Base-by-base conservation (phyloP, 2,797 vertebrate species). In the Zenarchopterus dispar region DNA sequence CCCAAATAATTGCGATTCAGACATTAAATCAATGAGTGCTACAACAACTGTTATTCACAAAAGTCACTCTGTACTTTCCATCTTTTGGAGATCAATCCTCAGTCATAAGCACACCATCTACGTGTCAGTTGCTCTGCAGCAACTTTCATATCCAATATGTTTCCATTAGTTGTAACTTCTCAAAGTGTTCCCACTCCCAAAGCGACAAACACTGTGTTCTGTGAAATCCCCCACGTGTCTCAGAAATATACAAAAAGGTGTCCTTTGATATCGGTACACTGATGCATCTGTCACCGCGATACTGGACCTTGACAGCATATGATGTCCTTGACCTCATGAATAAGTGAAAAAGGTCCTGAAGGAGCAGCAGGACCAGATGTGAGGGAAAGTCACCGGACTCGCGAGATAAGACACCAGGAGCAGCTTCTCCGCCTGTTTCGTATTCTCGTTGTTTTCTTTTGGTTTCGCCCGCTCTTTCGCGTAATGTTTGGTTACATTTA, bases 71-170 rank as follows among this genome's bases (percentile, higher is more conserved):
- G 18, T 51, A 36, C 21, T 33, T 15, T n/a, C 33, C 62, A 52
- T 67, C 33, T 61, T 81, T 78, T 80, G 48, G 51, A 81, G 62
- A 61, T 62, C 16, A 15, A 31, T 62, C 56, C 52, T 61, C 53
- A 57, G 49, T 62, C 70, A 10, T 59, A 78, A 70, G 49, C 63
- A 62, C 44, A 77, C 59, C 55, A 77, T 86, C 68, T 78, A 81
- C 36, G 63, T 81, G 71, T 80, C 81, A 57, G 39, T 59, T 79
- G 54, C 59, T 82, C 42, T 73, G 70, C 41, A 46, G 72, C 66
- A 66, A 56, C 65, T 75, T 70, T 76, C 59, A 75, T 55, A 53
- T 55, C 56, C 36, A 78, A 67, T 54, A 63, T 4, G 33, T 36
- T 36, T 36, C 45, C 53, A 54, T 58, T 48, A 67, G 57, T 52